Evolutionary conservation across 1,140 invertebrate genomes (phyloP).

Genomic region (Battus philenor): DNA sequence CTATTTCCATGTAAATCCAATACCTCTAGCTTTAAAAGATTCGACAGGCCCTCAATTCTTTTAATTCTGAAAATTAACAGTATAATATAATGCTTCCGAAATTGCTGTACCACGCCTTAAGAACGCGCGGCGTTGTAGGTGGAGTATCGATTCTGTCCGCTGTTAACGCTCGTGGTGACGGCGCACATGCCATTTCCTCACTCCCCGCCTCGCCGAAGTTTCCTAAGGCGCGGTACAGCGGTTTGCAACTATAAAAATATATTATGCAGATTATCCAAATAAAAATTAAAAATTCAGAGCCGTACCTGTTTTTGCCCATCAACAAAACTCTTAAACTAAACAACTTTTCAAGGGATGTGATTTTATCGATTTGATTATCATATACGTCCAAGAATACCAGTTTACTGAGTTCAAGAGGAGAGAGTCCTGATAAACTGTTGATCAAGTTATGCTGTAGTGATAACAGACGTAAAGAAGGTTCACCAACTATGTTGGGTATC

Average conservation of each 20-base stretch:
- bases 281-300: constrained; percentile 3
- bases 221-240: too few species aligned
- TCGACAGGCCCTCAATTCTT: constrained; percentile 85
- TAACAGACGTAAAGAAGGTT: constrained; percentile 86
- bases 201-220: too few species aligned
- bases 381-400: constrained; percentile 95
- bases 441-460: constrained; percentile 95
- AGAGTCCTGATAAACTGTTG: constrained; percentile 79
- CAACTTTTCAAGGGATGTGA: constrained; percentile 84
- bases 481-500: constrained; percentile 87
- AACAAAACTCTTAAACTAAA: constrained; percentile 89
- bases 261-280: too few species aligned
- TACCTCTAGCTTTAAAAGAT: constrained; percentile 87
- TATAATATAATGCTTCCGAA: too few species aligned
- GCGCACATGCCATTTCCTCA: too few species aligned
- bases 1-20: constrained; percentile 94
- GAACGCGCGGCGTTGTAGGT: too few species aligned
- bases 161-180: too few species aligned
- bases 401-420: constrained; percentile 79
- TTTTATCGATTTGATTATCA: constrained; percentile 93
- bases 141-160: too few species aligned
- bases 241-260: too few species aligned
- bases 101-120: too few species aligned
- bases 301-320: constrained; percentile 90
- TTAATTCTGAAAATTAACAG: constrained; percentile 83